A percentile compares a stretch with the other conserved stretches of the same genome.
These are phyloP conservation scores for Myrmophylax atrothorax DNA, from an alignment of 2,113 vertebrate genomes.

Conservation along the genomic window DNA sequence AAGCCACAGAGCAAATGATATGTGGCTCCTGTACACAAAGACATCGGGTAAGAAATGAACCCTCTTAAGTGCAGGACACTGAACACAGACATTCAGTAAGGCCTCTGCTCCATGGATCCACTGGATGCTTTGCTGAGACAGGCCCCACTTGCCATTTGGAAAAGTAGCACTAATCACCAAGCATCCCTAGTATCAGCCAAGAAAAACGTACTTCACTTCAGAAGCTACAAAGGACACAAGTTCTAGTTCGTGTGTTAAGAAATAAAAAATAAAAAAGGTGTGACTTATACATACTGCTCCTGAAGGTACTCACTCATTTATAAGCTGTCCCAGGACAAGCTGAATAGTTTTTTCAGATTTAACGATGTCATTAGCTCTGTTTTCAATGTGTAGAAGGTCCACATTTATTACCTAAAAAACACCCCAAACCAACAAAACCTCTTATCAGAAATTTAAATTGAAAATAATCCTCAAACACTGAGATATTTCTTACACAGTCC, in stretches of 20 bases:
- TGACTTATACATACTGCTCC: not conserved
- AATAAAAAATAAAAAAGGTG: not conserved
- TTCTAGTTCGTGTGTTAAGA: not conserved
- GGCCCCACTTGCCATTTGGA: not conserved
- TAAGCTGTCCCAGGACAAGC: conserved; percentile 90
- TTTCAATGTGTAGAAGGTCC: conserved; percentile 92
- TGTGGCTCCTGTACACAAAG: not conserved
- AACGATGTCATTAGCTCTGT: conserved; percentile 86
- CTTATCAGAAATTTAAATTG: not conserved
- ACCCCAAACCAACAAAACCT: not conserved
- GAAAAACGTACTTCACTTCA: not conserved
- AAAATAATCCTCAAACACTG: not conserved
- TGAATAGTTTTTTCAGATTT: conserved; percentile 87
- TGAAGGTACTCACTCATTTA: conserved; percentile 88
- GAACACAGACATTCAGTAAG: not conserved
- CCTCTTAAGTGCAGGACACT: not conserved
- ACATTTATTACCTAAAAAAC: conserved; percentile 88
- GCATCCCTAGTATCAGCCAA: not conserved
- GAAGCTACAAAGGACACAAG: not conserved
- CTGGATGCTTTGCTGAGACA: not conserved
- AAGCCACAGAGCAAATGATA: not conserved
- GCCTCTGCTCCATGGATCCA: not conserved
- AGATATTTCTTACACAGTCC: not conserved
- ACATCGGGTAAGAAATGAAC: not conserved
- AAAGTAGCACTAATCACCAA: not conserved